These are phyloP conservation scores for Peucedramus taeniatus DNA, from an alignment of 2,113 vertebrate genomes.

Conservation along the genomic window DNA sequence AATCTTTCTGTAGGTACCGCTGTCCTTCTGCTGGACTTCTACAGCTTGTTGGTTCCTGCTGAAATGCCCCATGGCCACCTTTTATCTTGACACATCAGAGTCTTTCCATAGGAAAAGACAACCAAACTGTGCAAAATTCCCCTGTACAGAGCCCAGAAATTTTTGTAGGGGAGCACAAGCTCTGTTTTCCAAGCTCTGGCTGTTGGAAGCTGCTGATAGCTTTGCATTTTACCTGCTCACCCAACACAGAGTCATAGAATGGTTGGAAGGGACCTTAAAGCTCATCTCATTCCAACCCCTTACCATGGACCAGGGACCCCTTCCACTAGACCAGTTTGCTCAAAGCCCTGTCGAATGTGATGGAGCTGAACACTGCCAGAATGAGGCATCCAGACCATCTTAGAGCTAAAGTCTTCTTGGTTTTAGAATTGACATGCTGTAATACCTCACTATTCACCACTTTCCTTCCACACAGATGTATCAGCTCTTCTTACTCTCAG, in stretches of 20 bases:
- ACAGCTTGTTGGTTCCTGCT: neutral
- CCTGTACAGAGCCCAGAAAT: neutral
- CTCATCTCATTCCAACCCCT: neutral
- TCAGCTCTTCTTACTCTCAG: neutral
- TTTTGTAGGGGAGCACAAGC: neutral
- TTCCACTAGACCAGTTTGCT: neutral
- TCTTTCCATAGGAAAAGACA: neutral
- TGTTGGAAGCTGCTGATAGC: neutral
- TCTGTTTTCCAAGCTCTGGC: neutral
- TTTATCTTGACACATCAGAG: neutral
- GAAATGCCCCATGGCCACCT: neutral
- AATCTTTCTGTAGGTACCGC: neutral
- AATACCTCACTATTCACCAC: neutral
- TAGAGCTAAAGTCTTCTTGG: neutral
- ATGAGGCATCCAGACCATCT: neutral
- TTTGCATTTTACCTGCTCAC: neutral
- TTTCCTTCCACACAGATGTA: neutral
- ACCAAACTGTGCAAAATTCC: neutral
- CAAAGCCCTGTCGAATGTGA: neutral
- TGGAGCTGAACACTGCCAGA: neutral
- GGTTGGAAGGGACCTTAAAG: neutral
- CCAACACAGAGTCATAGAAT: neutral
- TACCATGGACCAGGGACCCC: neutral
- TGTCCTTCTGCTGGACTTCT: neutral
- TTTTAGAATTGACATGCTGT: neutral